These are phyloP conservation scores for Microcebus griseorufus DNA, from an alignment of 2,113 vertebrate species.

Conservation along the genomic window DNA sequence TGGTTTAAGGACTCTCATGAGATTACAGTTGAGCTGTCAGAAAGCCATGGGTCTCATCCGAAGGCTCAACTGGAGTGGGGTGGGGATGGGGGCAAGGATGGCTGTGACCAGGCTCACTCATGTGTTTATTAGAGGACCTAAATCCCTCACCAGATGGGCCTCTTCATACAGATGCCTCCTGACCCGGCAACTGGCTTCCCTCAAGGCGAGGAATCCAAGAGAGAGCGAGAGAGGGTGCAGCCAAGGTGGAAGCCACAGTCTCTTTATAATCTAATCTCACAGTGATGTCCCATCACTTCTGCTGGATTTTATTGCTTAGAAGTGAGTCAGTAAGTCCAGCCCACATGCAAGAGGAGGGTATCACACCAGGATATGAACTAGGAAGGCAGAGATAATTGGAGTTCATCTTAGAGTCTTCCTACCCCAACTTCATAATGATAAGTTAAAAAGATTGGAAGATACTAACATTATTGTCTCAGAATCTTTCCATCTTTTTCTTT, in stretches of 20 bases:
- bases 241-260: background rate
- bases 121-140: background rate
- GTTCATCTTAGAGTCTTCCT: background rate
- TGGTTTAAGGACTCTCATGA: background rate
- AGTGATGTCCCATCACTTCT: background rate
- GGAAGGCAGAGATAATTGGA: background rate
- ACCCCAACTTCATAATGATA: background rate
- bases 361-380: background rate
- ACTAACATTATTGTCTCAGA: background rate
- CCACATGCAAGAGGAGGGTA: background rate
- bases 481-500: background rate
- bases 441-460: background rate
- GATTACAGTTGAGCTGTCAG: background rate
- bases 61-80: background rate
- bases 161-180: background rate
- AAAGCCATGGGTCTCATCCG: background rate
- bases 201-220: background rate
- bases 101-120: background rate
- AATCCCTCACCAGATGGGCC: too few species aligned
- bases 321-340: background rate
- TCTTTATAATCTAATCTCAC: background rate
- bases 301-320: background rate
- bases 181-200: background rate
- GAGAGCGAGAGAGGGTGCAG: background rate
- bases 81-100: rapidly evolving